A percentile compares a stretch with the other conserved stretches of the same genome.
Evolutionary conservation across 2,888 invertebrate species (phyloP).

Genomic region (Stratiomys singularior): DNA sequence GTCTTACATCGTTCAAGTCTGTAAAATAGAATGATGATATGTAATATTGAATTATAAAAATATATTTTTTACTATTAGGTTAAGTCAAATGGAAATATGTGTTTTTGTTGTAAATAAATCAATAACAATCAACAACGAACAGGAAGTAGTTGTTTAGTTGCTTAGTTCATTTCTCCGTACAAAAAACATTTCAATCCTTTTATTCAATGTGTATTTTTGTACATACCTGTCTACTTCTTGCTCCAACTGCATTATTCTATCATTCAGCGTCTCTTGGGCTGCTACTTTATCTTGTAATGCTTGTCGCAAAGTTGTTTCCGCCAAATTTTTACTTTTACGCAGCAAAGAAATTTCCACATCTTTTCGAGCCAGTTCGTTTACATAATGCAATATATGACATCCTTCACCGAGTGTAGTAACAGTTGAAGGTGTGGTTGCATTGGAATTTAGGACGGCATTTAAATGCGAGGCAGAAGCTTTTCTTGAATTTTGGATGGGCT

Average conservation of each 20-base stretch:
- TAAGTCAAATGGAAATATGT: no score
- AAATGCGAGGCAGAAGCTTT: conserved; percentile 47
- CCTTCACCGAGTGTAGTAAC: conserved; percentile 67
- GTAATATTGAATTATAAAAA: not conserved
- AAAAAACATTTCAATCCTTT: no score
- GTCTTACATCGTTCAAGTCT: conserved; percentile 79
- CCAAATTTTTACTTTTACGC: conserved; percentile 76
- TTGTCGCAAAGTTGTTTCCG: conserved; percentile 69
- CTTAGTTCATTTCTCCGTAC: no score
- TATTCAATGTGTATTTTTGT: not conserved
- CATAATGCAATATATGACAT: conserved; percentile 83
- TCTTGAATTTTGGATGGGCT: not conserved
- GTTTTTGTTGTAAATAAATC: no score
- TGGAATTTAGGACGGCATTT: conserved; percentile 51
- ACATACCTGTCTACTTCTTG: conserved; percentile 72
- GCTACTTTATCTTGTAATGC: conserved; percentile 70
- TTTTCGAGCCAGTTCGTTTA: conserved; percentile 82
- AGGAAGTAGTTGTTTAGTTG: no score
- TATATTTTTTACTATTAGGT: no score
- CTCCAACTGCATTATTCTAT: conserved; percentile 67
- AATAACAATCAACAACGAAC: no score
- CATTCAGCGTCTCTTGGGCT: conserved; percentile 68
- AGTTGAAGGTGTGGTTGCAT: conserved; percentile 52
- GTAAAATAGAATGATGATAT: conserved; percentile 44
- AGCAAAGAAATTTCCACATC: conserved; percentile 81